These are phyloP conservation scores for Erythrolamprus reginae DNA, from an alignment of 2,113 vertebrate species.

Conservation along the genomic window DNA sequence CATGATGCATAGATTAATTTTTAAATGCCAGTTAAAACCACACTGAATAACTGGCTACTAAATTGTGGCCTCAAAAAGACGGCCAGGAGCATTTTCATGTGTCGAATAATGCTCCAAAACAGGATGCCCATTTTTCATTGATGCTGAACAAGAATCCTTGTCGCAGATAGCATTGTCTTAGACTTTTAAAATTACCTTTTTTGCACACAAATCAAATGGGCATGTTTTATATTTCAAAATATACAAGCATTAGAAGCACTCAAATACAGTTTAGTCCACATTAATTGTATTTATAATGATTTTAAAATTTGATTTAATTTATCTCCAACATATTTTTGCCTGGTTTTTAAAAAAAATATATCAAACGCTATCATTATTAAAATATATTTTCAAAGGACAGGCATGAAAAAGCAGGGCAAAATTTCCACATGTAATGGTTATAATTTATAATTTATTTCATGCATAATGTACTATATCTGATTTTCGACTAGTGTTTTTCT, in stretches of 20 bases:
- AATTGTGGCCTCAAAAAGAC: neutral
- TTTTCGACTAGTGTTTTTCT: neutral
- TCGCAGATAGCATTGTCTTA: neutral
- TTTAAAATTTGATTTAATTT: neutral
- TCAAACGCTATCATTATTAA: neutral
- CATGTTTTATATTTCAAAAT: rapidly evolving
- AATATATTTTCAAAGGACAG: neutral
- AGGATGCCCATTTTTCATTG: neutral
- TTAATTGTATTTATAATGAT: neutral
- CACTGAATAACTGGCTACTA: neutral
- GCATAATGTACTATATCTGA: neutral
- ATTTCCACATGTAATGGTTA: neutral
- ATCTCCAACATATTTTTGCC: neutral
- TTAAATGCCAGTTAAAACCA: neutral
- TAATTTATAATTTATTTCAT: neutral
- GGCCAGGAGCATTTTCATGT: neutral
- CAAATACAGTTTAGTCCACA: neutral
- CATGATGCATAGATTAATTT: neutral
- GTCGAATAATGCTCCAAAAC: neutral
- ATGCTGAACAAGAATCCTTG: neutral
- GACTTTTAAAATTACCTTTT: neutral
- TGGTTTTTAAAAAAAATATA: neutral
- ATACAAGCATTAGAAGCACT: neutral
- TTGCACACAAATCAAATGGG: neutral
- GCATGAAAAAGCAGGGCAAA: neutral